Evolutionary conservation across 2,888 invertebrate species (phyloP).

Genomic region (Orthosia cruda): DNA sequence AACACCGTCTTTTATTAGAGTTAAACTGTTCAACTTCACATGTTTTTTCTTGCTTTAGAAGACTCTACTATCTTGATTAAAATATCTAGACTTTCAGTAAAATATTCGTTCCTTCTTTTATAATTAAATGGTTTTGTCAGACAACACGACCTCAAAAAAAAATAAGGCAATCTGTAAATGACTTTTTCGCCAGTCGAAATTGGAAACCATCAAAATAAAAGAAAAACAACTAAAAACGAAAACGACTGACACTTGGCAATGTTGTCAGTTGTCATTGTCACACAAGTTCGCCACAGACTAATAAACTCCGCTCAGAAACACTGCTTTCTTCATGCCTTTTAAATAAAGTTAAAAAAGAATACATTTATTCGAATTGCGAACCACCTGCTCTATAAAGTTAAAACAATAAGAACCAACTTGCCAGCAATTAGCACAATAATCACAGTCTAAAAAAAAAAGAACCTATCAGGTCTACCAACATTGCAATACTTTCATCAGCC

Average conservation of each 20-base stretch:
- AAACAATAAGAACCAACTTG: background rate
- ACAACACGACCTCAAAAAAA: no score
- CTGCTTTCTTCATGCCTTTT: no score
- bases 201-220: background rate
- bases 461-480: no score
- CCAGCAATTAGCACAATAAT: slow-evolving; percentile 12
- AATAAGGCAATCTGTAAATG: no score
- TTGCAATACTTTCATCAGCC: slow-evolving; percentile 31
- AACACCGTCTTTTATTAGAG: slow-evolving; percentile 4
- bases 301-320: no score
- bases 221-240: background rate
- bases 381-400: background rate
- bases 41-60: background rate
- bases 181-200: background rate
- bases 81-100: background rate
- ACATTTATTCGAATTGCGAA: background rate
- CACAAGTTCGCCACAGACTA: no score
- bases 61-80: background rate
- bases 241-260: no score
- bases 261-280: no score
- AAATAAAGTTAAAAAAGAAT: background rate
- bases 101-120: no score
- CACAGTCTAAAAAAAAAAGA: background rate
- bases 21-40: slow-evolving; percentile 24
- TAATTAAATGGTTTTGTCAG: no score